Percentiles rank a stretch among this genome's conserved stretches.
Conservation (phyloP, 2,888 invertebrate species). For the Melanotus villosus region DNA sequence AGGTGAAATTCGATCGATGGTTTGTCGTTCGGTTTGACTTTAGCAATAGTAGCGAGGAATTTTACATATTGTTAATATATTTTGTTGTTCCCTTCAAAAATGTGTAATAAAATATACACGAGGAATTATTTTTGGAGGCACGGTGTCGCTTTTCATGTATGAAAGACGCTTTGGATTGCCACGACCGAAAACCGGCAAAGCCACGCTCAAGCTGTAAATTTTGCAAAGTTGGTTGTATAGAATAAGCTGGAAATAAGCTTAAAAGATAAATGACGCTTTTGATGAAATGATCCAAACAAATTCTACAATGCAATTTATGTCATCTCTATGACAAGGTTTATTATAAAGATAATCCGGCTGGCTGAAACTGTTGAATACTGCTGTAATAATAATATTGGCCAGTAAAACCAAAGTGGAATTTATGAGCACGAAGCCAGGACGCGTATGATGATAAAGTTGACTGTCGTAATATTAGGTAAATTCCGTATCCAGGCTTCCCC, state of each 20-base stretch:
- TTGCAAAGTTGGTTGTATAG: conserved; percentile 21
- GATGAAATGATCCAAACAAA: conserved; percentile 39
- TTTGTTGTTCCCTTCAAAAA: too few species aligned
- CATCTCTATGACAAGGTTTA: conserved; percentile 44
- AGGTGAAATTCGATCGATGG: too few species aligned
- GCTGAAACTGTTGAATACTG: conserved; percentile 47
- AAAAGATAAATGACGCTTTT: conserved; percentile 35
- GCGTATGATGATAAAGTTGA: conserved; percentile 56
- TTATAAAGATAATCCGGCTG: conserved; percentile 49
- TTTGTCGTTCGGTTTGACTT: too few species aligned
- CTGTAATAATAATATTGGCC: conserved; percentile 53
- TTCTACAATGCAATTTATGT: conserved; percentile 38
- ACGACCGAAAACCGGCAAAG: conserved; percentile 9
- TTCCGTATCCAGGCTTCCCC: conserved; percentile 36
- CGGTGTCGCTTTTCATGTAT: conserved; percentile 1
- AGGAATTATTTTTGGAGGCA: background rate
- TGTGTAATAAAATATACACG: conserved; percentile 1
- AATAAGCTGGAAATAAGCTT: conserved; percentile 35
- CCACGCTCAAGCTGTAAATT: conserved; percentile 21
- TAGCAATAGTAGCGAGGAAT: too few species aligned
- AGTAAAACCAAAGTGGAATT: conserved; percentile 54
- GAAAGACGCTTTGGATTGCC: conserved; percentile 15
- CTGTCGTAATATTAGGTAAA: conserved; percentile 54
- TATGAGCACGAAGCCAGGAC: conserved; percentile 52
- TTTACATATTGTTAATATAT: too few species aligned